Percentiles rank a stretch among this genome's conserved stretches.
These are phyloP conservation scores for Astur gentilis DNA, from an alignment of 2,113 vertebrate species.

Conservation along the genomic window DNA sequence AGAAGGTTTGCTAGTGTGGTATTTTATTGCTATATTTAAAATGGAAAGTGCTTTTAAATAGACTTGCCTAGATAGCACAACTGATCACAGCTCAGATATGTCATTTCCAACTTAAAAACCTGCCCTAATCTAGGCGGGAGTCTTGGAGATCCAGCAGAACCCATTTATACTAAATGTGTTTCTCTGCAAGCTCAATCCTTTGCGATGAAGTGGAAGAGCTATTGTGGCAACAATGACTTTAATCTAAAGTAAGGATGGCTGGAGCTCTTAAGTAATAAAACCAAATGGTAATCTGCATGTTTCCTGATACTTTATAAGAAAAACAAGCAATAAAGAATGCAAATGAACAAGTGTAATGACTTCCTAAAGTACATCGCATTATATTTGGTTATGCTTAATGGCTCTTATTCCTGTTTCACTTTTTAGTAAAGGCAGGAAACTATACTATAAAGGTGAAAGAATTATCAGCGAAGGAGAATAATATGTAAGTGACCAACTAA, in stretches of 20 bases:
- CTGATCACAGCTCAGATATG: conserved; percentile 69
- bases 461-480: conserved; percentile 1
- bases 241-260: conserved; percentile 60
- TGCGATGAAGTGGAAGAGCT: conserved; percentile 39
- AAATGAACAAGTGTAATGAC: conserved; percentile 44
- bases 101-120: conserved; percentile 68
- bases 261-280: conserved; percentile 49
- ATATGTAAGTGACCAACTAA: background rate
- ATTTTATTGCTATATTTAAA: conserved; percentile 83
- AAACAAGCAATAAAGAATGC: conserved; percentile 66
- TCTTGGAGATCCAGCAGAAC: conserved; percentile 46
- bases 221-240: conserved; percentile 60
- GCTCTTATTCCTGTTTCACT: conserved; percentile 3
- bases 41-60: conserved; percentile 83
- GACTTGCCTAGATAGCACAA: conserved; percentile 67
- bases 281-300: conserved; percentile 56
- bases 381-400: conserved; percentile 42
- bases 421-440: conserved; percentile 1
- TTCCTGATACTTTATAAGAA: conserved; percentile 58
- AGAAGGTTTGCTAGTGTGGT: conserved; percentile 73
- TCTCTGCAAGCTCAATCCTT: conserved; percentile 30
- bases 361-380: conserved; percentile 23
- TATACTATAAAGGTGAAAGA: conserved; percentile 11
- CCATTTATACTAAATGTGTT: conserved; percentile 12
- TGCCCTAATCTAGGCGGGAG: conserved; percentile 44